phyloP scores from a whole-genome alignment of 2,113 vertebrate species.

The Lepidothrix coronata region DNA sequence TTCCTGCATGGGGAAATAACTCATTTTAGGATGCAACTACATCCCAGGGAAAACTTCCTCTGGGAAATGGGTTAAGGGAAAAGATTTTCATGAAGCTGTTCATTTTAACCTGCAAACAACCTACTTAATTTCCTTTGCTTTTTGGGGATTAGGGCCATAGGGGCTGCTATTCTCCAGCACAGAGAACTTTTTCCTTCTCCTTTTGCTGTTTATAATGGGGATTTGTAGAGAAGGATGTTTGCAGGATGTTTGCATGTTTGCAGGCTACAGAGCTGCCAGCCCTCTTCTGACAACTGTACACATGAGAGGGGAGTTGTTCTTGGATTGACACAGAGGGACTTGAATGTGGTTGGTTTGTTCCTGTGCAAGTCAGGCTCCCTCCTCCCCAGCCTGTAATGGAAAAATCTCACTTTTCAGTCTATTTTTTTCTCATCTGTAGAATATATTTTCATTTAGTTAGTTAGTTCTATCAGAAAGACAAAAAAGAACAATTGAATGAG shows the following conservation, averaged over 20 bases:
- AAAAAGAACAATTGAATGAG: neutral
- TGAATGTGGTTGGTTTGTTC: neutral
- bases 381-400: neutral
- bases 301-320: neutral
- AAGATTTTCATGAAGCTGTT: neutral
- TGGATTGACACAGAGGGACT: neutral
- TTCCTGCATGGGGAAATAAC: neutral
- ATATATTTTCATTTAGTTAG: neutral
- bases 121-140: neutral
- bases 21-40: neutral
- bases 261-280: neutral
- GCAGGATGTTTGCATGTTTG: neutral
- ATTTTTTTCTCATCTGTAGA: neutral
- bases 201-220: neutral
- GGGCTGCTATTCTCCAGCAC: neutral
- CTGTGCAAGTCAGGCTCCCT: neutral
- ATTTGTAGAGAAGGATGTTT: neutral
- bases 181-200: neutral
- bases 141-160: neutral
- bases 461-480: neutral
- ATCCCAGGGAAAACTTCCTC: neutral
- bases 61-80: neutral
- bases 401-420: neutral
- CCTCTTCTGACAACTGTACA: neutral
- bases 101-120: neutral